Evolutionary conservation across 2,113 vertebrate genomes (phyloP).

Genomic region (Mormyrus lacerda): DNA sequence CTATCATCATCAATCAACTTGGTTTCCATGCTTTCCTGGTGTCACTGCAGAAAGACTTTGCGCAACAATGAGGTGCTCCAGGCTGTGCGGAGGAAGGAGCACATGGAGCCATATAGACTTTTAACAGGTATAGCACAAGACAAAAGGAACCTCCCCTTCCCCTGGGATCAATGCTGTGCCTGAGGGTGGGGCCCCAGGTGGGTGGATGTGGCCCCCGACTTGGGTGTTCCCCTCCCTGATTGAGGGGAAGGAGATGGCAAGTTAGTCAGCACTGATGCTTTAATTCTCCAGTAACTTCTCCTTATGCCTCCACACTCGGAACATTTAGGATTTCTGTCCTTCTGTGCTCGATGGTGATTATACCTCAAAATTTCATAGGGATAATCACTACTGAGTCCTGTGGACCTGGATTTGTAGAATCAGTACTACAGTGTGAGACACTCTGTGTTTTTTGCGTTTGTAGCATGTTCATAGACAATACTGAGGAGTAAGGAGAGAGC

Average conservation of each 20-base stretch:
- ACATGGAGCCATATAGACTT: neutral
- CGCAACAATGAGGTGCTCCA: conserved; percentile 1
- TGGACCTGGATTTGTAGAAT: neutral
- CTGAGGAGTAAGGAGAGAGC: neutral
- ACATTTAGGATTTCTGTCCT: neutral
- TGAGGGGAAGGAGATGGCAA: neutral
- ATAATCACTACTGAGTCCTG: neutral
- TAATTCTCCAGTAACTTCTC: neutral
- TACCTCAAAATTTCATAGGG: neutral
- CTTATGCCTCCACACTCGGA: neutral
- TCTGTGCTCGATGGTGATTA: neutral
- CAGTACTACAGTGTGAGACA: neutral
- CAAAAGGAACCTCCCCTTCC: neutral
- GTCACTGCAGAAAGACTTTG: neutral
- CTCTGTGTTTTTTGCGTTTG: neutral
- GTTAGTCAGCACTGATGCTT: neutral
- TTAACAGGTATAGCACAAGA: neutral
- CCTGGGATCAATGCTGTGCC: neutral
- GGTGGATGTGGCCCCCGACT: neutral
- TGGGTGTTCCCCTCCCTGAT: neutral
- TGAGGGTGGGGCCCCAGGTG: neutral
- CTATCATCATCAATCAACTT: neutral
- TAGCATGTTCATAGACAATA: neutral
- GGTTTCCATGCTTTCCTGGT: neutral
- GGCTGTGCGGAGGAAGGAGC: neutral